A percentile compares a stretch with the other conserved stretches of the same genome.
phyloP scores from a whole-genome alignment of 2,797 vertebrate genomes.

The Crax fasciolata region DNA sequence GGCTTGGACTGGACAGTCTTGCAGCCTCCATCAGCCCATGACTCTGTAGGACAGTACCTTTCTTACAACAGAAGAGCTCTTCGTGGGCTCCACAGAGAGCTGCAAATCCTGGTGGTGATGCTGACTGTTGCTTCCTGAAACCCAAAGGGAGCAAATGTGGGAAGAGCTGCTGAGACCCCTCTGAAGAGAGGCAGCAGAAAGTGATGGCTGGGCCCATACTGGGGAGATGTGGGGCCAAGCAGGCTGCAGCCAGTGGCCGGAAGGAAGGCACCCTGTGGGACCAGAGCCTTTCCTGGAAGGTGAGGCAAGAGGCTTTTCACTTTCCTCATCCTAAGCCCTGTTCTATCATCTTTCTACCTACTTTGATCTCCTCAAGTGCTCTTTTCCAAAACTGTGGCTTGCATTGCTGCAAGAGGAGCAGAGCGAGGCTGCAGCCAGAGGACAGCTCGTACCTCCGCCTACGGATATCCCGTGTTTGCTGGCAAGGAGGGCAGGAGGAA shows the following conservation, averaged over 20 bases:
- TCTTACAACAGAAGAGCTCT: neutral
- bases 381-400: neutral
- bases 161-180: neutral
- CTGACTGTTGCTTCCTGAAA: neutral
- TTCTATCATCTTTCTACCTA: neutral
- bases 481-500: neutral
- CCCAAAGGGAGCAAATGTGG: neutral
- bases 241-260: neutral
- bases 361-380: neutral
- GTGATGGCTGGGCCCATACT: neutral
- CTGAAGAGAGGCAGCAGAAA: neutral
- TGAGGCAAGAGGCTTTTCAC: neutral
- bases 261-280: accelerated
- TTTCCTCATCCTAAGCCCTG: neutral
- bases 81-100: neutral
- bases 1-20: neutral
- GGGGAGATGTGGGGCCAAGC: neutral
- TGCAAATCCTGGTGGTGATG: neutral
- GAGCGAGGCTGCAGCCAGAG: neutral
- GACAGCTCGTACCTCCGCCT: neutral
- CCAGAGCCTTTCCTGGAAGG: neutral
- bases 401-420: neutral
- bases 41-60: neutral
- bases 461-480: accelerated
- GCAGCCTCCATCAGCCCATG: neutral